These are phyloP conservation scores for Campoplex nolae DNA, from an alignment of 2,888 invertebrate genomes.

Conservation along the genomic window DNA sequence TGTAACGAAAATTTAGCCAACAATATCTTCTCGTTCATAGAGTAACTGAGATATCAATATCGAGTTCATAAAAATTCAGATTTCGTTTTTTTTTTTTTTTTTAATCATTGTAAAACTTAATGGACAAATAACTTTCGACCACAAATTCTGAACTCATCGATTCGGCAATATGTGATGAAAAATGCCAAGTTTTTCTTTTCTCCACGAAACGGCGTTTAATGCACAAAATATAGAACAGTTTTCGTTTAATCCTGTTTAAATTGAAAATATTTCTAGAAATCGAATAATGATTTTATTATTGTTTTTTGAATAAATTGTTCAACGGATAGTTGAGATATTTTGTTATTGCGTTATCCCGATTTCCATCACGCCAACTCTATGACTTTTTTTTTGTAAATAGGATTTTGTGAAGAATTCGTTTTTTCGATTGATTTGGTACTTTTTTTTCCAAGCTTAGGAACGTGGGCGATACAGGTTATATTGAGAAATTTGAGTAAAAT, in stretches of 20 bases:
- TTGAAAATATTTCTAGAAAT: background rate
- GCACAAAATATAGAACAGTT: slow-evolving; percentile 11
- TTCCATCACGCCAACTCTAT: slow-evolving; percentile 1
- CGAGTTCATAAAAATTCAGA: slow-evolving; percentile 4
- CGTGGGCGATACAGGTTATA: slow-evolving; percentile 55
- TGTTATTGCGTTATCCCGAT: background rate
- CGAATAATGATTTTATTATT: slow-evolving; percentile 20
- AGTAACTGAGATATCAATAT: background rate
- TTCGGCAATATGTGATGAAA: background rate
- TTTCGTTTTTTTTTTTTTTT: background rate
- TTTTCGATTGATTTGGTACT: slow-evolving; percentile 28
- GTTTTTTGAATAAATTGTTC: slow-evolving; percentile 10
- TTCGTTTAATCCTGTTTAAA: background rate
- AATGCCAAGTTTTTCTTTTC: background rate
- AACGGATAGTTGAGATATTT: background rate
- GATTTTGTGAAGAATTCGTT: slow-evolving; percentile 20
- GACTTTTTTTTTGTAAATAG: background rate
- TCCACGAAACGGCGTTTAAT: slow-evolving; percentile 6
- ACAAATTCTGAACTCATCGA: background rate
- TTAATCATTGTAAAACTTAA: background rate
- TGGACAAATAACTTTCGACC: background rate
- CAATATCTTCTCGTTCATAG: slow-evolving; percentile 4
- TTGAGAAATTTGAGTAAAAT: slow-evolving; percentile 64
- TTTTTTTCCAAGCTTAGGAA: slow-evolving; percentile 59
- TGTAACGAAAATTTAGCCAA: slow-evolving; percentile 33